These are phyloP conservation scores for Ceuthmochares aereus DNA, from an alignment of 2,113 vertebrate genomes.

Conservation along the genomic window DNA sequence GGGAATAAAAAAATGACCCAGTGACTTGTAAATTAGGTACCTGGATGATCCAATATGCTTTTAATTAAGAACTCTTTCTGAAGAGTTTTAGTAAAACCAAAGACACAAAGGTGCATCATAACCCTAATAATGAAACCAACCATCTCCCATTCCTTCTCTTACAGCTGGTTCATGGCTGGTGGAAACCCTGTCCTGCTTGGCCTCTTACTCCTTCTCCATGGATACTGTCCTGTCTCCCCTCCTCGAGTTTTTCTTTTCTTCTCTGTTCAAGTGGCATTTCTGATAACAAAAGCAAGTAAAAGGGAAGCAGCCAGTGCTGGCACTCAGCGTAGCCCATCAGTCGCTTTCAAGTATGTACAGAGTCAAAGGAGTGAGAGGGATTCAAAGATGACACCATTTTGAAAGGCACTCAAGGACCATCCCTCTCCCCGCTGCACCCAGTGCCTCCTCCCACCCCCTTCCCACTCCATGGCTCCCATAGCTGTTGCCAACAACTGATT, in stretches of 20 bases:
- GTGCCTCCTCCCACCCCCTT: neutral
- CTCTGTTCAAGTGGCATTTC: neutral
- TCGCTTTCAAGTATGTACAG: neutral
- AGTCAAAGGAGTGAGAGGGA: neutral
- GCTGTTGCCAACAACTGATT: neutral
- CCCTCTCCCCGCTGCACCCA: accelerated
- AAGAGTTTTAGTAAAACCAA: neutral
- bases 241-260: accelerated
- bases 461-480: neutral
- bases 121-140: neutral
- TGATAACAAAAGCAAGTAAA: neutral
- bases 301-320: neutral
- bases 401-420: neutral
- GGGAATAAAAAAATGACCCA: accelerated
- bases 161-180: neutral
- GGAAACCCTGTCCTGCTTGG: neutral
- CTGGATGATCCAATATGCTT: neutral
- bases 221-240: neutral
- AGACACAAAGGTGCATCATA: neutral
- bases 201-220: neutral
- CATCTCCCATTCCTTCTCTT: neutral
- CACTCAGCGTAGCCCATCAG: neutral
- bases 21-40: neutral
- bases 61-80: neutral
- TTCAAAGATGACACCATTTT: neutral